A percentile compares a stretch with the other conserved stretches of the same genome.
These are phyloP conservation scores for Seriola quinqueradiata DNA, from an alignment of 2,113 vertebrate species.

Conservation along the genomic window DNA sequence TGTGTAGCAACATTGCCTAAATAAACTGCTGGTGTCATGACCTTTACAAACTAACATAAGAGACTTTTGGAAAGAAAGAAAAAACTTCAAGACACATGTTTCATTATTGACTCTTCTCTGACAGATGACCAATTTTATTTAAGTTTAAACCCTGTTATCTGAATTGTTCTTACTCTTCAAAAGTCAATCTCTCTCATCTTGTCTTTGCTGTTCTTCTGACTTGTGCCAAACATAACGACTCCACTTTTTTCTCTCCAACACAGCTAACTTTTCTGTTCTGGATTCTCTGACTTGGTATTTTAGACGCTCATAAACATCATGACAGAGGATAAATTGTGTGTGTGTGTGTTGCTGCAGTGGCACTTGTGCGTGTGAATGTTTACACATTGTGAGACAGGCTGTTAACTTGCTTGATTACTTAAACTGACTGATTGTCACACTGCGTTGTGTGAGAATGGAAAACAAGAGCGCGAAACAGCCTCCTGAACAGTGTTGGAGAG, in stretches of 20 bases:
- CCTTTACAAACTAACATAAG: constrained; percentile 26
- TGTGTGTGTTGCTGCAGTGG: neutral
- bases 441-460: constrained; percentile 33
- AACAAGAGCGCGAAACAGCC: constrained; percentile 30
- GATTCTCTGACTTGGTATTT: constrained; percentile 33
- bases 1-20: constrained; percentile 2
- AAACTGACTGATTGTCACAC: constrained; percentile 32
- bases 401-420: constrained; percentile 32
- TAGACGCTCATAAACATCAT: constrained; percentile 3
- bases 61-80: constrained; percentile 59
- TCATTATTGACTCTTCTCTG: constrained; percentile 13
- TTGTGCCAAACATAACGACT: constrained; percentile 65
- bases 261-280: constrained; percentile 51
- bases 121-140: neutral
- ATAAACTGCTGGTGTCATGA: constrained; percentile 53
- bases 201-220: constrained; percentile 58
- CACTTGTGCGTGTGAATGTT: constrained; percentile 11
- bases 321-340: constrained; percentile 22
- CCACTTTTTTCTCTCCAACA: constrained; percentile 48
- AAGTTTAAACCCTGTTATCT: constrained; percentile 8
- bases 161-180: constrained; percentile 40
- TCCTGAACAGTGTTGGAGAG: constrained; percentile 40
- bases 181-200: constrained; percentile 45
- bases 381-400: constrained; percentile 35
- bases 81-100: neutral